A percentile compares a stretch with the other conserved stretches of the same genome.
Conservation (phyloP, 1,140 invertebrate genomes). For the Araneus ventricosus region DNA sequence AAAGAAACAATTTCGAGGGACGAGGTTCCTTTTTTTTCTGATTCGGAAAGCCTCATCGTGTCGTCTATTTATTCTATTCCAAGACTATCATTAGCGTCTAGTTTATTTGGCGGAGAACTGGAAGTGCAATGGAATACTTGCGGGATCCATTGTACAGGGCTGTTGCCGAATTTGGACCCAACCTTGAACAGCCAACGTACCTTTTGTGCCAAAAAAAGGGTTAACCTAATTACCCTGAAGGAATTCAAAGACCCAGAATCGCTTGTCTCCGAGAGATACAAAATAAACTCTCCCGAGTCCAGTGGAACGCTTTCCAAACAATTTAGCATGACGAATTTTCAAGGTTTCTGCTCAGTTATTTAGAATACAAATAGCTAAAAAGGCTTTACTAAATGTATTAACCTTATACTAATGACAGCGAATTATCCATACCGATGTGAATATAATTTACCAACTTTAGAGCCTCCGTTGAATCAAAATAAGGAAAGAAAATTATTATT, state of each 20-base stretch:
- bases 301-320: background rate
- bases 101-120: slow-evolving; percentile 67
- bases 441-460: too few relatives aligned
- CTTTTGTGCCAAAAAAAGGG: slow-evolving; percentile 62
- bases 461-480: too few relatives aligned
- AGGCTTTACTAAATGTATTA: too few relatives aligned
- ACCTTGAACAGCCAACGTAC: slow-evolving; percentile 17
- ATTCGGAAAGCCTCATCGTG: background rate
- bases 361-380: too few relatives aligned
- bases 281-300: background rate
- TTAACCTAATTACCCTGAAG: slow-evolving; percentile 48
- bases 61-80: slow-evolving; percentile 63
- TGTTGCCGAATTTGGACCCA: slow-evolving; percentile 63
- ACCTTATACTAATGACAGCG: too few relatives aligned
- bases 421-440: too few relatives aligned
- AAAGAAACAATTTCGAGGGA: slow-evolving; percentile 64
- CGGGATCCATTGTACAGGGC: slow-evolving; percentile 47
- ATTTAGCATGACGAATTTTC: too few relatives aligned
- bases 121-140: slow-evolving; percentile 65
- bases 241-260: background rate
- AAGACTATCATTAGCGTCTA: slow-evolving; percentile 68
- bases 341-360: too few relatives aligned
- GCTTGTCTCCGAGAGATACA: background rate
- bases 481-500: too few relatives aligned
- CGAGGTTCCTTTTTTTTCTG: background rate